Conservation (phyloP, 2,888 invertebrate genomes). For the Tenthredo scrophulariae region DNA sequence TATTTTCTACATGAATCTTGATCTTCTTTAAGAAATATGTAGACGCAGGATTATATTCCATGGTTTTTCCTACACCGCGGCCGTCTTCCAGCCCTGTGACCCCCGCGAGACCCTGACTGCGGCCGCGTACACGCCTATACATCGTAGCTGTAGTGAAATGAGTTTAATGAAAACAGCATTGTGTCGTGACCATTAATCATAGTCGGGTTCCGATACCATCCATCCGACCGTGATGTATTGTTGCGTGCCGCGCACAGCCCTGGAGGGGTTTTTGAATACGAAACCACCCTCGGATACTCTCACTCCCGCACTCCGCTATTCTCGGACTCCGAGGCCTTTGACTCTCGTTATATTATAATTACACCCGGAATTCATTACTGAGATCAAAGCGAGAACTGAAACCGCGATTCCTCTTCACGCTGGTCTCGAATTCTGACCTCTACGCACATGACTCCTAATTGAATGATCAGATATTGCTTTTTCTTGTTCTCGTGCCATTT, state of each 20-base stretch:
- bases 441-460: neutral
- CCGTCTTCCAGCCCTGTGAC: slow-evolving; percentile 57
- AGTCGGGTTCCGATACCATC: slow-evolving; percentile 74
- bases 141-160: slow-evolving; percentile 69
- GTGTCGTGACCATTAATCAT: slow-evolving; percentile 77
- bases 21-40: neutral
- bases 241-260: slow-evolving; percentile 65
- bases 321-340: slow-evolving; percentile 32
- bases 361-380: slow-evolving; percentile 44
- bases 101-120: slow-evolving; percentile 57
- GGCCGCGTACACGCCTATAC: slow-evolving; percentile 38
- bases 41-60: neutral
- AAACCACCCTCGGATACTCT: slow-evolving; percentile 65
- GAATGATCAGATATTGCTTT: neutral
- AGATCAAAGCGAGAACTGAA: slow-evolving; percentile 27
- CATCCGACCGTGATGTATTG: slow-evolving; percentile 74
- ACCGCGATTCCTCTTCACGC: neutral
- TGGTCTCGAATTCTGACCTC: neutral
- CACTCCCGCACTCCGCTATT: slow-evolving; percentile 56
- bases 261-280: slow-evolving; percentile 68
- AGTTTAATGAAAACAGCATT: slow-evolving; percentile 78
- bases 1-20: neutral
- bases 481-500: neutral
- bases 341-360: slow-evolving; percentile 50
- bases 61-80: neutral